Base-by-base conservation (phyloP, 2,113 vertebrate species). In the Coracopsis vasa region DNA sequence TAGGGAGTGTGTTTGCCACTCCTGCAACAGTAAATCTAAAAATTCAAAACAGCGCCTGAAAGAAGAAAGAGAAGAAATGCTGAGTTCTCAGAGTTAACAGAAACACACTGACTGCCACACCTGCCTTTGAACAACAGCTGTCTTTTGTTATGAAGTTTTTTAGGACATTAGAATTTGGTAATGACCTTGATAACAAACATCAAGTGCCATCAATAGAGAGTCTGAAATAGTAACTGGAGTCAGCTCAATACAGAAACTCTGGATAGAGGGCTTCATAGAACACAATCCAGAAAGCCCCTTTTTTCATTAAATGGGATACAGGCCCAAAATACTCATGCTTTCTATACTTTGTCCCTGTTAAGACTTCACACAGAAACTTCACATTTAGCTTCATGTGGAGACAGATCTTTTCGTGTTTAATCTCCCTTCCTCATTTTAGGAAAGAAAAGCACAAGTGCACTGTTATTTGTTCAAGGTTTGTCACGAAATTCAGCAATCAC, bases 1-100 rank as follows among this genome's bases (percentile, higher is more conserved):
- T 97, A 99, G 96, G 53, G 99, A 99, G 82, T 99, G 98, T 1
- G 99, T 99, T 95, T 99, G 99, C 99, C 99, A 99, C 93, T 99
- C 99, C 90, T 99, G 99, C 86, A 99, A 97, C 96, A 99, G 98
- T 75, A 99, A 98, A 94, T 99, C 99, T 95, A 99, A 97, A 98
- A 99, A 99, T 97, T 99, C 99, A 91, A 98, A 99, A 92, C 99
- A 99, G 96, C 99, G 99, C 86, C 99, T 99, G 83, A 88, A 94
- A 97, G 67, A 61, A 79, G 44, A 90, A 90, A 83, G 54, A 90
- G 75, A 78, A 72, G 35, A 65, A 95, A 89, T 27, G 10, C 5
- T 18, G 35, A 92, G 56, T 64, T 61, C 88, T 71, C 27, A 16
- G 54, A 64, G 10, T 48, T 64, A 71, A 64, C 35, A 94, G 71